Base-by-base conservation (phyloP, 2,888 invertebrate species). In the Toxonevra muliebris region DNA sequence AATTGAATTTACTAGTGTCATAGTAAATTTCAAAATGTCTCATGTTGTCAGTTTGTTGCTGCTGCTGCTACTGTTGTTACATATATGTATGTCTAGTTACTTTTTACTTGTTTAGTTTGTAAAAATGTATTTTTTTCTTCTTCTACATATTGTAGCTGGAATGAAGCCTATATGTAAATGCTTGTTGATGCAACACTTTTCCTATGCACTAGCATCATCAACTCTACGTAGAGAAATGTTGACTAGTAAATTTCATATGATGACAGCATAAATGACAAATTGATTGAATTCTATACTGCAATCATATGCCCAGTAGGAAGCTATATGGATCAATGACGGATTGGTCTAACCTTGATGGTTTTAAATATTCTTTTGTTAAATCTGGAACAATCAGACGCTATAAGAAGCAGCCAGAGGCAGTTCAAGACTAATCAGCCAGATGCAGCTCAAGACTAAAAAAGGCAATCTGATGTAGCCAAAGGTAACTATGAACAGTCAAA, bases 1-100 rank as follows among this genome's bases (percentile, higher is more conserved):
- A 70, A 70, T 70, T 70, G 70, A 68, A 70, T 68, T 70, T 62
- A 68, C 65, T 63, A 70, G 61, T 42, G 60, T 42, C 55, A 41
- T 58, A 30, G 45, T 41, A 20, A 30, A 45, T 40, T 57, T 17
- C 53, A 60, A 30, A 59, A 53, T 50, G 19, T 15, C 9, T 43
- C 10, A 48, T 55, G 48, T 41, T 30, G 20, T n/a, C n/a, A 15
- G 11, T 30, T 30, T 42, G 50, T 53, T 19, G 19, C 1, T n/a
- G 43, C 17, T 59, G 50, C 17, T 11, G 41, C 1, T 42, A 43
- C 17, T 45, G 53, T 20, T 55, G 54, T 19, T 17, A 19, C 55
- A 20, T 43, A 48, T 5, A 13, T 30, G 15, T n/a, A 4, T n/a
- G 13, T 48, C 15, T 8, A 12, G 30, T n/a, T 40, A 50, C 40